A percentile compares a stretch with the other conserved stretches of the same genome.
Evolutionary conservation across 2,113 vertebrate species (phyloP).

Genomic region (crab-eating macaque (Macaca fascicularis)): T2T-MFA8v1.1 NC_088377.1:152425001-152425500

Average conservation of each 20-base stretch:
- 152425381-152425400: neutral
- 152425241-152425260: neutral
- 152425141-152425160: neutral
- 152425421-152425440: neutral
- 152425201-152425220: neutral
- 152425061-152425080: neutral
- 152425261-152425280: neutral
- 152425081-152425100: neutral
- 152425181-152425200: neutral
- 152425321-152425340: neutral
- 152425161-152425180: neutral
- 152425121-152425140: neutral
- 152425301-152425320: neutral
- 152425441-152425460: neutral
- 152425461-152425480: neutral
- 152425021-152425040: neutral
- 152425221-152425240: neutral
- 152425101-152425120: neutral
- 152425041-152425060: neutral
- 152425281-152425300: neutral
- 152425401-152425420: neutral
- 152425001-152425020: neutral
- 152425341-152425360: neutral
- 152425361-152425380: conserved; percentile 1
- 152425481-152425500: neutral